These are phyloP conservation scores for Aphis gossypii DNA, from an alignment of 1,140 invertebrate species.

Conservation along the genomic window DNA sequence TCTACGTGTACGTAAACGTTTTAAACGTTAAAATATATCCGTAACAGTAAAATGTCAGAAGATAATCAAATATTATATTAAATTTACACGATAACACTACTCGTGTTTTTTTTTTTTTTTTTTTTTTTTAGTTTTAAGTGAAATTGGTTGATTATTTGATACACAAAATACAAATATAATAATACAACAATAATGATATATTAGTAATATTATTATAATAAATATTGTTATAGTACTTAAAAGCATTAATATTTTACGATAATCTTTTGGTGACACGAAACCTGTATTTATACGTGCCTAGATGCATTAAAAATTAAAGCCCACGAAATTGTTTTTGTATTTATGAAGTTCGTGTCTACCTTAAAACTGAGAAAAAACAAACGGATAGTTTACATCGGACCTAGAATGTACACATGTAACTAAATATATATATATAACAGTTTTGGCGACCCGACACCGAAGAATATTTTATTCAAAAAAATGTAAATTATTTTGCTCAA, in stretches of 20 bases:
- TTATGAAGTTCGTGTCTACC: conserved; percentile 21
- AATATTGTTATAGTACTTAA: not conserved
- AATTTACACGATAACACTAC: not conserved
- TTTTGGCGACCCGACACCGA: not conserved
- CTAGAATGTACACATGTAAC: not conserved
- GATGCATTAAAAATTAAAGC: conserved; percentile 10
- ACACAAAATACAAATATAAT: not conserved
- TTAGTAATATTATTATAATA: conserved; percentile 28
- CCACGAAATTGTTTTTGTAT: conserved; percentile 2
- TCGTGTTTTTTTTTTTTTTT: not conserved
- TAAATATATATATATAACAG: not conserved
- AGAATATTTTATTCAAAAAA: not conserved
- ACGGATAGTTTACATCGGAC: not conserved
- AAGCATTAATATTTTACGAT: not conserved
- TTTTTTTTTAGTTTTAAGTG: not conserved
- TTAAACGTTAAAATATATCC: not conserved
- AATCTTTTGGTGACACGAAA: conserved; percentile 5
- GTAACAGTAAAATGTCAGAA: not conserved
- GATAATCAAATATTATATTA: not conserved
- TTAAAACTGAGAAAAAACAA: conserved; percentile 14
- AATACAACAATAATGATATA: not conserved
- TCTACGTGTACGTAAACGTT: too few species aligned
- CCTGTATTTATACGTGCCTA: not conserved
- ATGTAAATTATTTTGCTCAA: not conserved
- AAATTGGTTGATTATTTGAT: not conserved